These are phyloP conservation scores for Drosophila repleta DNA, from an alignment of 1,140 invertebrate genomes.

Conservation along the genomic window DNA sequence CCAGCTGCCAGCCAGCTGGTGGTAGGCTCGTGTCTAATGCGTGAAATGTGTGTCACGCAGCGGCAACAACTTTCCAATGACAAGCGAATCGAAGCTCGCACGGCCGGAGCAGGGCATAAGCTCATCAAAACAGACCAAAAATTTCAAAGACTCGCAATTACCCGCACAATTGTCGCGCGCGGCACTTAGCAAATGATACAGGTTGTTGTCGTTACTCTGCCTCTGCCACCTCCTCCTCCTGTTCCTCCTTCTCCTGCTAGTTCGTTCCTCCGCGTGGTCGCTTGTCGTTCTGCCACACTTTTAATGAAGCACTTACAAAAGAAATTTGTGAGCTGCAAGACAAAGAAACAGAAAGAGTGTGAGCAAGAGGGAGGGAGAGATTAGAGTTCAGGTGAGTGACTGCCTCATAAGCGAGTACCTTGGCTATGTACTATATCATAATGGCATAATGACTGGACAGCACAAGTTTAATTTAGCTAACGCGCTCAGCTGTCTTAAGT, in stretches of 20 bases:
- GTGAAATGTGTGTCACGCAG: slow-evolving; percentile 78
- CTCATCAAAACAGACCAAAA: no score
- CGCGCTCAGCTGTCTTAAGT: slow-evolving; percentile 5
- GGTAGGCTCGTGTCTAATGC: slow-evolving; percentile 57
- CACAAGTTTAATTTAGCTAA: slow-evolving; percentile 10
- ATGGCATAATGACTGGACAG: slow-evolving; percentile 8
- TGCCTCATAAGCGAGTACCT: slow-evolving; percentile 5
- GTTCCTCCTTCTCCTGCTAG: background rate
- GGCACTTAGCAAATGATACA: slow-evolving; percentile 48
- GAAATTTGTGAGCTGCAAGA: slow-evolving; percentile 58
- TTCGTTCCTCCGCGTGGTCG: slow-evolving; percentile 1
- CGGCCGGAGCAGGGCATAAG: no score
- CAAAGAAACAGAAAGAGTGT: slow-evolving; percentile 3
- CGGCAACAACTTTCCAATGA: slow-evolving; percentile 76
- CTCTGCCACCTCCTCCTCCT: no score
- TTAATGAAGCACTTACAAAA: slow-evolving; percentile 59
- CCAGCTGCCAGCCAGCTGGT: slow-evolving; percentile 23
- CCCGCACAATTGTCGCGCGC: slow-evolving; percentile 58
- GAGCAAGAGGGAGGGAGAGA: background rate
- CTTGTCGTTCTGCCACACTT: slow-evolving; percentile 73
- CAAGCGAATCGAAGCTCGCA: slow-evolving; percentile 55
- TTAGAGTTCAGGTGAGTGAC: slow-evolving; percentile 5
- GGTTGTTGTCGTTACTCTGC: slow-evolving; percentile 42
- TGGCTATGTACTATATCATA: slow-evolving; percentile 3
- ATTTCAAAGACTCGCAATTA: slow-evolving; percentile 46